phyloP scores from a whole-genome alignment of 2,113 vertebrate species.

The Tetraodon nigroviridis region DNA sequence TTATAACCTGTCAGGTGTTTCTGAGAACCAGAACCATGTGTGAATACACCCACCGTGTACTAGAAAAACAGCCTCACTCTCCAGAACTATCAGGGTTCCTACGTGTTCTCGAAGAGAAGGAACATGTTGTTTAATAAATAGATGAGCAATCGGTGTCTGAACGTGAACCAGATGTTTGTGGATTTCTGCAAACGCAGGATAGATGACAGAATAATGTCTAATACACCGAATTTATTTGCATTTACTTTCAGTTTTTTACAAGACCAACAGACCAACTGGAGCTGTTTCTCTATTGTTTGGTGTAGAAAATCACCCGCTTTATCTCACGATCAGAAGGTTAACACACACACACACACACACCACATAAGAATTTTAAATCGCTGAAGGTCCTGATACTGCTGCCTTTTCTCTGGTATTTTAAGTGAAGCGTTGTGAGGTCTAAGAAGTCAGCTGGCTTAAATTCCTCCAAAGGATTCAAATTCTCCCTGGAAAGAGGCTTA shows the following conservation, averaged over 20 bases:
- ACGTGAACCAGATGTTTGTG: too few species aligned
- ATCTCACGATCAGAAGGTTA: conserved; percentile 33
- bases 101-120: too few species aligned
- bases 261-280: conserved; percentile 25
- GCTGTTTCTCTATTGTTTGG: conserved; percentile 29
- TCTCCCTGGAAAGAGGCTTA: conserved; percentile 65
- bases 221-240: too few species aligned
- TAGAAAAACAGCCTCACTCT: too few species aligned
- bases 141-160: too few species aligned
- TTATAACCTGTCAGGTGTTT: conserved; percentile 25
- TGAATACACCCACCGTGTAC: not conserved
- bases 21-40: not conserved
- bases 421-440: conserved; percentile 68
- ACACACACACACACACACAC: conserved; percentile 39
- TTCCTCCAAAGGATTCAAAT: conserved; percentile 62
- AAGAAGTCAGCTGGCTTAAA: conserved; percentile 73
- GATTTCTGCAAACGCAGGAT: too few species aligned
- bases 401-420: conserved; percentile 70
- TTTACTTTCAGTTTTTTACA: conserved; percentile 1
- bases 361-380: conserved; percentile 70
- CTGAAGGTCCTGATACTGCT: conserved; percentile 53
- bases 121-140: too few species aligned
- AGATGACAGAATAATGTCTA: too few species aligned
- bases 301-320: conserved; percentile 38
- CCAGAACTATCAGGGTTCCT: too few species aligned